Evolutionary conservation across 2,888 invertebrate species (phyloP), one percentile per base, ranked within the genome.

Genomic region (Gonocerus acuteangulatus): DNA sequence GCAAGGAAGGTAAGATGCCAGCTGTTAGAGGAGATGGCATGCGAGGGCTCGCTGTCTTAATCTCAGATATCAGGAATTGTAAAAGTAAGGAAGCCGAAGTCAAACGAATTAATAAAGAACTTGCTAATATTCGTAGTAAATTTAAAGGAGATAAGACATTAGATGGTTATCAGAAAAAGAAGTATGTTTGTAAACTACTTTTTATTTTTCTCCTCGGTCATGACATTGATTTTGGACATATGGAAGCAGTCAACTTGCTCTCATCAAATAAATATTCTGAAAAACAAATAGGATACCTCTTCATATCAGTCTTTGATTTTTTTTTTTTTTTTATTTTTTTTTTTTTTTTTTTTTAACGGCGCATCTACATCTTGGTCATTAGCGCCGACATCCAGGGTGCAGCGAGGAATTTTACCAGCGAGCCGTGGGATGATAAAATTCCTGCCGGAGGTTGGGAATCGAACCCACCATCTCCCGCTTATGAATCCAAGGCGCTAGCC

Each of bases 301-400:
- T 99, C 79, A 99, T 99, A 78, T 99, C 99, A 68, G 97, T 99
- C n/a, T n/a, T n/a, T n/a, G n/a, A n/a, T n/a, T n/a, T n/a, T n/a
- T n/a, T n/a, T n/a, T n/a, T n/a, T n/a, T n/a, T n/a, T n/a, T n/a
- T n/a, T n/a, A n/a, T n/a, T n/a, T n/a, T n/a, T n/a, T n/a, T n/a
- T n/a, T n/a, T n/a, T n/a, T n/a, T n/a, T n/a, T n/a, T n/a, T n/a
- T n/a, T n/a, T n/a, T n/a, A n/a, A n/a, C n/a, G n/a, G n/a, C n/a
- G n/a, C n/a, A n/a, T n/a, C n/a, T n/a, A n/a, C n/a, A n/a, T n/a
- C n/a, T n/a, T n/a, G n/a, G n/a, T n/a, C n/a, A n/a, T n/a, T n/a
- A n/a, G n/a, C n/a, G n/a, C n/a, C n/a, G n/a, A n/a, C n/a, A n/a
- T n/a, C n/a, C n/a, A n/a, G n/a, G n/a, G n/a, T n/a, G n/a, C n/a